phyloP scores from a whole-genome alignment of 2,113 vertebrate genomes.

The Haliaeetus leucogaster region DNA sequence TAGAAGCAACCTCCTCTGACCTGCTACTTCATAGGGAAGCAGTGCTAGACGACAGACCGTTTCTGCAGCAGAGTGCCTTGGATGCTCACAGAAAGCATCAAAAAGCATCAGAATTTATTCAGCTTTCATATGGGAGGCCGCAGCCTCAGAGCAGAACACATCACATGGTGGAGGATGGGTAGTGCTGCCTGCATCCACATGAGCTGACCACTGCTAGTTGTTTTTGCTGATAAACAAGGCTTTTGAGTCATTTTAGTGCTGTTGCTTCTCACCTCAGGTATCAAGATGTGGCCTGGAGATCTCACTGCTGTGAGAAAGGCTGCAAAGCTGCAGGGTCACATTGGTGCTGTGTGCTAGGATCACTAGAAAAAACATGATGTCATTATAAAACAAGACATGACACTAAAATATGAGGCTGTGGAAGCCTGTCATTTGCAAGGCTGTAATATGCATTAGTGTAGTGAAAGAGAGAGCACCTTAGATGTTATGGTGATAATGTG shows the following conservation, averaged over 20 bases:
- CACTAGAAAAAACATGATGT: not conserved
- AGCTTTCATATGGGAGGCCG: fast-evolving
- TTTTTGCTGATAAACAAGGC: not conserved
- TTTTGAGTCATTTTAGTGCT: not conserved
- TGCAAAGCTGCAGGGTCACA: not conserved
- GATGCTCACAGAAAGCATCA: not conserved
- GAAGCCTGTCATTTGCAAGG: constrained; percentile 28
- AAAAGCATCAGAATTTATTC: not conserved
- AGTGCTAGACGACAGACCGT: not conserved
- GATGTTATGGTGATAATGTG: not conserved
- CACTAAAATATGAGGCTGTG: not conserved
- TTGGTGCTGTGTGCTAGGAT: not conserved
- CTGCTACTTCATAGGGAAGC: not conserved
- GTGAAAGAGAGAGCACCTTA: not conserved
- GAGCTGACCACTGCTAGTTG: not conserved
- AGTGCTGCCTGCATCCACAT: fast-evolving
- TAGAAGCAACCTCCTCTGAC: not conserved
- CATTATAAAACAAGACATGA: not conserved
- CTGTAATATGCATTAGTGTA: not conserved
- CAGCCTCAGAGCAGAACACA: not conserved
- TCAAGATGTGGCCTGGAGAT: not conserved
- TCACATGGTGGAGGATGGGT: not conserved
- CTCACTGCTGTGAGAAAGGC: not conserved
- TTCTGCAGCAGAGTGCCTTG: not conserved
- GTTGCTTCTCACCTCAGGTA: not conserved